Conservation (phyloP, 2,113 vertebrate genomes). For the Syngnathus scovelli region DNA sequence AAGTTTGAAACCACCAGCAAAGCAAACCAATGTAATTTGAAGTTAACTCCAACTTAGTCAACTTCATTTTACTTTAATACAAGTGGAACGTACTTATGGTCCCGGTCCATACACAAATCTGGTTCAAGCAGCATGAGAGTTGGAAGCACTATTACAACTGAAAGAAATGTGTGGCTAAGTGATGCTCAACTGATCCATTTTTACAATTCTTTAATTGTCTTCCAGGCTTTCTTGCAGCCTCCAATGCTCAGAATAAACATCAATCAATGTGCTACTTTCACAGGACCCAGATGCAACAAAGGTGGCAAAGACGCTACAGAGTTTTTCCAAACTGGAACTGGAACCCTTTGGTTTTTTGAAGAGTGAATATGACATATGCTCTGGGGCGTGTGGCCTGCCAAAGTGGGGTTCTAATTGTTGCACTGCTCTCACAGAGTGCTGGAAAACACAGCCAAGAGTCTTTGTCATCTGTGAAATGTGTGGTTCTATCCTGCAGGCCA, state of each 20-base stretch:
- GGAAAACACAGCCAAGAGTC: conserved; percentile 67
- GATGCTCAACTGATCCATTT: conserved; percentile 67
- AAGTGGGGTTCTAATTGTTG: conserved; percentile 73
- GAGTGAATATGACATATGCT: conserved; percentile 75
- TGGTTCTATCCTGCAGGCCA: conserved; percentile 59
- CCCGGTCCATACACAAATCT: conserved; percentile 28
- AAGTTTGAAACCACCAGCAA: neutral
- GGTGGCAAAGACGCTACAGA: conserved; percentile 66
- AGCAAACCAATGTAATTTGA: neutral
- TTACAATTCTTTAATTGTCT: conserved; percentile 68
- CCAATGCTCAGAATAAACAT: conserved; percentile 70
- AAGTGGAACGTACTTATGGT: conserved; percentile 49
- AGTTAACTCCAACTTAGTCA: neutral
- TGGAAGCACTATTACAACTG: conserved; percentile 50
- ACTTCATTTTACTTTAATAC: conserved; percentile 19
- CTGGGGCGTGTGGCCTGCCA: conserved; percentile 68
- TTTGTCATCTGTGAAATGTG: conserved; percentile 73
- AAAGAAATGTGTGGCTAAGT: conserved; percentile 52
- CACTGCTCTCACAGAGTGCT: conserved; percentile 64
- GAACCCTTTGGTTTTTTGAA: conserved; percentile 70
- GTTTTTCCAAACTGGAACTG: conserved; percentile 56
- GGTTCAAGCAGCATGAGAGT: conserved; percentile 35
- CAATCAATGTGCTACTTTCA: conserved; percentile 70
- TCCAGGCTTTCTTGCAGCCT: conserved; percentile 62
- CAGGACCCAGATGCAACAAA: conserved; percentile 71